Base-by-base conservation (phyloP, 2,113 vertebrate species). In the Oreochromis aureus region DNA sequence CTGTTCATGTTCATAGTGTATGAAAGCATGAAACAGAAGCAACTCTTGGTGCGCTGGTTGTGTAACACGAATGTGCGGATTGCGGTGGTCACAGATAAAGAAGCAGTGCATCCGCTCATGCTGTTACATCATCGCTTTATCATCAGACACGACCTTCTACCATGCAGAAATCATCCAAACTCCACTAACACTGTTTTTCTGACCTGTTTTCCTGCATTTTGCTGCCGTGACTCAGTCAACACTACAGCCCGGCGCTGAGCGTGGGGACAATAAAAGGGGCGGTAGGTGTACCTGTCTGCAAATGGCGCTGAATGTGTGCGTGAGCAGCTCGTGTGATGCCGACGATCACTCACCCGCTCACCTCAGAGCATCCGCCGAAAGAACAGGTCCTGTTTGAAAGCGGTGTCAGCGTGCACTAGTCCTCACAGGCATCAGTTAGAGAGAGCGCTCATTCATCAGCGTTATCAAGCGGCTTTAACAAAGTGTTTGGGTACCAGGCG, bases 241-340 rank as follows among this genome's bases (percentile, higher is more conserved):
- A 36, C 78, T 22, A 56, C n/a, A 19, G 1, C 44, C 19, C 11
- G 2, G 66, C 61, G 79, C 66, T 11, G 13, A 48, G 11, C 55
- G 56, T 19, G 55, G 15, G 13, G 63, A 89, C 83, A 91, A 90
- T 93, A 83, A 90, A 73, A 76, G 82, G 66, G 73, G 82, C 89
- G 84, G 92, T 86, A 86, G 93, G 89, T 89, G 82, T 58, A 93
- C 87, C 92, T 93, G 92, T 91, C 93, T 95, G 95, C 93, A 97
- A 96, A 97, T 97, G 96, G 96, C 96, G 96, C 94, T 95, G 87
- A 94, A 93, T 93, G 92, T 89, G 87, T 80, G 69, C 46, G 69
- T 71, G 80, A 83, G 86, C 86, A 84, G 88, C 87, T 73, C 22
- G 59, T 46, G 88, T 44, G 90, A 66, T 86, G 69, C 11, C 3